Base-by-base conservation (phyloP, 2,113 vertebrate species). In the Ranitomeya imitator region DNA sequence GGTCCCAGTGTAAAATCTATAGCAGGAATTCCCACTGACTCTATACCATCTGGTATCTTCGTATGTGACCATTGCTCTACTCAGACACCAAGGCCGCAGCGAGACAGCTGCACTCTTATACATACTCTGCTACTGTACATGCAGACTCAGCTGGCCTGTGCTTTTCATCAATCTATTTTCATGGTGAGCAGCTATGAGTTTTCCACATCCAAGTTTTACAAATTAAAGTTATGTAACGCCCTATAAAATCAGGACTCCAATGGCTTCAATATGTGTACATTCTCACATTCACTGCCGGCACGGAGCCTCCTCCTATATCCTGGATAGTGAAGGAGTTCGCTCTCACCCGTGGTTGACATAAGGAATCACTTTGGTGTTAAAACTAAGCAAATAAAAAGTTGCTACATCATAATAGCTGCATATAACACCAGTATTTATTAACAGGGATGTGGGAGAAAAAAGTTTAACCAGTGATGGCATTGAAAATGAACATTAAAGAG, bases 321-420 rank as follows among this genome's bases (percentile, higher is more conserved):
- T 76, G 73, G 16, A 0, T 51, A 73, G 37, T 52, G 3, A 76
- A 52, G 45, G 73, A 21, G 15, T 45, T 2, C 37, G 45, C 31
- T 74, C 31, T 74, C 71, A 37, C 31, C 3, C 0, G 15, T 51
- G 7, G 16, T 74, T 74, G 37, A 74, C 37, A 19, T 19, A 74
- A 74, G 71, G 15, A 76, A 76, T 76, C 73, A 45, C 7, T 51
- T 74, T 51, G 45, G 45, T 52, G 73, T 52, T 52, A 76, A 76
- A 76, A 76, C 73, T 76, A 76, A 76, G 21, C 45, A 76, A 76
- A 76, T 76, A 51, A 6, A 76, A 76, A 76, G 31, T 51, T 18
- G 51, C 37, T 1, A 52, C 73, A 51, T 3, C 3, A 51, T 76
- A 19, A 76, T 76, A 51, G 73, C 1, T 2, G 26, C 51, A 21